Percentiles rank a stretch among this genome's conserved stretches.
These are phyloP conservation scores for Pheosia tremula DNA, from an alignment of 2,888 invertebrate genomes.

Conservation along the genomic window DNA sequence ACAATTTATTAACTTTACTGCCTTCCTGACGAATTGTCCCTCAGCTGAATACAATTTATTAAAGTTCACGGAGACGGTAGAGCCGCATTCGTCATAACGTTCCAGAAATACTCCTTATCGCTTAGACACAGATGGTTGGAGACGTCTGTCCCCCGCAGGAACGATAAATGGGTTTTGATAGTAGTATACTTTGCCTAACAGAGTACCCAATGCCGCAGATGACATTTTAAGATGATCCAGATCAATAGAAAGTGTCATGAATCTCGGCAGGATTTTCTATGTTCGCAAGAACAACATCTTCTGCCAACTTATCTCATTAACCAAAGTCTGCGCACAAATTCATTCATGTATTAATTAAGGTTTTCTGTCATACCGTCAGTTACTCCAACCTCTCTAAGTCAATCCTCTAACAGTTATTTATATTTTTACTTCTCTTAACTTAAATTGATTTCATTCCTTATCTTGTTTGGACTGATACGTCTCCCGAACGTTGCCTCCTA, in stretches of 20 bases:
- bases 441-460: not conserved
- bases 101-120: not conserved
- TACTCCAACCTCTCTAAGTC: too few relatives aligned
- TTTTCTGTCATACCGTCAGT: too few relatives aligned
- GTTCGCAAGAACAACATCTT: too few relatives aligned
- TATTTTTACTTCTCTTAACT: not conserved
- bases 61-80: not conserved
- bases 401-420: too few relatives aligned
- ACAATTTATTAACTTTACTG: not conserved
- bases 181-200: too few relatives aligned
- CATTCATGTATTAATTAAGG: too few relatives aligned
- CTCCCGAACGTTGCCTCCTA: not conserved
- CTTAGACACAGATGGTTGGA: not conserved
- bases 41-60: constrained; percentile 2
- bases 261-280: too few relatives aligned
- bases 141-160: not conserved
- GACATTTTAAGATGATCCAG: too few relatives aligned
- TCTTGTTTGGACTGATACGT: not conserved
- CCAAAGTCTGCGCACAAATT: too few relatives aligned
- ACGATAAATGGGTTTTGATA: not conserved
- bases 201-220: too few relatives aligned
- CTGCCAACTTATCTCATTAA: too few relatives aligned
- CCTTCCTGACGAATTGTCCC: not conserved
- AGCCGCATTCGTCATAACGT: constrained; percentile 1
- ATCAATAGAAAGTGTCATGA: too few relatives aligned